Conservation (phyloP, 1,140 invertebrate species). For the Callitettix versicolor region DNA sequence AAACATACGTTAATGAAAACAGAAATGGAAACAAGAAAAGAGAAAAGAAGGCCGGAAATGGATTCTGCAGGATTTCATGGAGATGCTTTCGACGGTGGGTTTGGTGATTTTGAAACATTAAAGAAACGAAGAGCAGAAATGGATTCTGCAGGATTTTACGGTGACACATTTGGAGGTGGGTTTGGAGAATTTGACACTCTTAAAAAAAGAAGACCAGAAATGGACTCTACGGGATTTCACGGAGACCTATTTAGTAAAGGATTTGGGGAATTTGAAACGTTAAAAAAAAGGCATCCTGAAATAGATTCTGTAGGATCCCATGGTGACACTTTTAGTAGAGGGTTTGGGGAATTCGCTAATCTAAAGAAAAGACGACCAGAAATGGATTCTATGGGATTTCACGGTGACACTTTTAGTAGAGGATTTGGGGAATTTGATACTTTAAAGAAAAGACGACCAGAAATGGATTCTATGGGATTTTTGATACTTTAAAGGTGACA, state of each 20-base stretch:
- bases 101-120: slow-evolving; percentile 35
- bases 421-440: slow-evolving; percentile 35
- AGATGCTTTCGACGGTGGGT: slow-evolving; percentile 32
- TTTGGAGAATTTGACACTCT: slow-evolving; percentile 31
- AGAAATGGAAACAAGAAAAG: slow-evolving; percentile 34
- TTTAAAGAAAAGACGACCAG: slow-evolving; percentile 28
- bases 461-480: slow-evolving; percentile 27
- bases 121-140: slow-evolving; percentile 26
- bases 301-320: slow-evolving; percentile 26
- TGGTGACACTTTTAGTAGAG: slow-evolving; percentile 30
- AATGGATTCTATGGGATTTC: slow-evolving; percentile 28
- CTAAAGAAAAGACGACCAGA: slow-evolving; percentile 26
- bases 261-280: slow-evolving; percentile 28
- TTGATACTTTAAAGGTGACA: slow-evolving; percentile 31
- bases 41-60: slow-evolving; percentile 29
- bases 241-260: slow-evolving; percentile 31
- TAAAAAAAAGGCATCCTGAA: slow-evolving; percentile 24
- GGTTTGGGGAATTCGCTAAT: slow-evolving; percentile 31
- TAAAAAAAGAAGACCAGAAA: slow-evolving; percentile 27
- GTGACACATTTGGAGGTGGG: slow-evolving; percentile 23
- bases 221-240: slow-evolving; percentile 28
- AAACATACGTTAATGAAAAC: background rate
- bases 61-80: slow-evolving; percentile 27
- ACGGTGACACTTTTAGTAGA: slow-evolving; percentile 31
- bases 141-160: slow-evolving; percentile 27